Base-by-base conservation (phyloP, 2,888 invertebrate genomes). In the Apotomis capreana region DNA sequence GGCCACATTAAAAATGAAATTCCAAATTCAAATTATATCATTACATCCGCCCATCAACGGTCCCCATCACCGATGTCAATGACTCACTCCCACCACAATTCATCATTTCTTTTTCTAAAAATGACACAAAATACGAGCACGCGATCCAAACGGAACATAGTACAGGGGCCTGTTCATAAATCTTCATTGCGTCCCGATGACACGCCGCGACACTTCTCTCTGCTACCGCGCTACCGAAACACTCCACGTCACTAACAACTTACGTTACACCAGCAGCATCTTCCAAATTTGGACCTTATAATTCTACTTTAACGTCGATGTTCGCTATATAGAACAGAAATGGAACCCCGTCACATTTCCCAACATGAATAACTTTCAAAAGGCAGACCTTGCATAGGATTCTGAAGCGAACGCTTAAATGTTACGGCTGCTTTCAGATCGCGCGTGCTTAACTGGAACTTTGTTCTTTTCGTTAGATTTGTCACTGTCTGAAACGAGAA, bases 171-270 rank as follows among this genome's bases (percentile, higher is more conserved):
- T 86, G 90, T 88, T 89, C 92, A 92, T 93, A 92, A 93, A 93
- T 92, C 93, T 93, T 92, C 92, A 92, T 92, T 91, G 91, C 90
- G 88, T 89, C 88, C 87, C 91, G 92, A 92, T 92, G 92, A 93
- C 93, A 92, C 85, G 89, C 91, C 90, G 87, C 92, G 92, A 92
- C 93, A 92, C 91, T 89, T 91, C 90, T 89, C 85, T 70, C 84
- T 86, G 92, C 92, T 92, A 91, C 92, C 91, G 92, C 88, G 90
- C 90, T 89, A 84, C 88, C 79, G 81, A 80, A 76, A 68, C 74
- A 74, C 65, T 74, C 73, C 73, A 82, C 75, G 72, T 76, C 76
- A 76, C 76, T 76, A 88, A 89, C 77, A 81, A 81, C 86, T 74
- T 85, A 88, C 78, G 80, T 79, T 76, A 77, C 83, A 75, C 55